Evolutionary conservation across 2,797 vertebrate genomes (phyloP), one percentile per base, ranked within the genome.

Genomic region (Paguma larvata): DNA sequence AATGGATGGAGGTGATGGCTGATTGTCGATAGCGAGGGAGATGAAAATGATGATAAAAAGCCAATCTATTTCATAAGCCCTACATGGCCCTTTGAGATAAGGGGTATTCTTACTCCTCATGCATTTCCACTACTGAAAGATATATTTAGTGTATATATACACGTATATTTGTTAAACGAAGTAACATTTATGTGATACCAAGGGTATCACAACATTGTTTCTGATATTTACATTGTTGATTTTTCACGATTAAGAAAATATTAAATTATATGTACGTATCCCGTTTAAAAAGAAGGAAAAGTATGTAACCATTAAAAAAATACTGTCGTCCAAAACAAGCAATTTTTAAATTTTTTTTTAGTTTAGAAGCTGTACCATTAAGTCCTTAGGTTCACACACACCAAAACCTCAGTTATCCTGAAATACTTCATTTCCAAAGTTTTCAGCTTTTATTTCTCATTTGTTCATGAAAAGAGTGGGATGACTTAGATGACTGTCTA

Each of bases 211-310:
- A 19, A 16, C 70, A 77, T 16, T 62, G 27, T 23, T 62, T 89
- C 48, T 86, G 82, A 44, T 77, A 53, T 77, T 90, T 27, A 75
- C 41, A 77, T 77, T 87, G 8, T 59, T 77, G 32, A 77, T 82
- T 78, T 82, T 63, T 30, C 51, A 30, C 59, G 5, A 75, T 95
- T 73, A 89, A 82, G 51, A 79, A 89, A 70, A 89, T n/a, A 48
- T 75, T 85, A 84, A 95, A 41, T 82, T 62, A 77, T 38, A 51
- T 44, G 12, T n/a, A 4, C 53, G 15, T 65, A 59, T 79, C 86
- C 34, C 87, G 2, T 96, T 88, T 82, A 14, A 79, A 92, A 95
- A 84, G 63, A 48, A 96, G 85, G 9, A 59, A 23, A 23, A 67
- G n/a, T 59, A 25, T 34, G 27, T 86, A 25, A 62, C 48, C n/a